Conservation (phyloP, 2,888 invertebrate species). For the Teleiodes luculella region DNA sequence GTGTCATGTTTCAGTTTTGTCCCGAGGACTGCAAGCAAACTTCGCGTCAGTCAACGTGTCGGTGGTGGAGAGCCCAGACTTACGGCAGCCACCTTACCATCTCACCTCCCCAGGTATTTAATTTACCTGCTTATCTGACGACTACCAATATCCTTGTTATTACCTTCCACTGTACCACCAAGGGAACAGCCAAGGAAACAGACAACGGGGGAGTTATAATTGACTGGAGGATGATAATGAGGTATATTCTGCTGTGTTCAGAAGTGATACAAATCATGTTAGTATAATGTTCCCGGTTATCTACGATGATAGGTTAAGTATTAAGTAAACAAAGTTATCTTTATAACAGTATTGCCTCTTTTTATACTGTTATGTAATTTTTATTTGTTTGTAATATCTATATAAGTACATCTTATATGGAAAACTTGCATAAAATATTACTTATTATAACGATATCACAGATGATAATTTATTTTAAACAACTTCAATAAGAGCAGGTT, state of each 20-base stretch:
- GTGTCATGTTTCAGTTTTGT: constrained; percentile 80
- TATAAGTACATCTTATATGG: too few relatives aligned
- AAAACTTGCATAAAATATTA: too few relatives aligned
- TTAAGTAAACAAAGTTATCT: constrained; percentile 3
- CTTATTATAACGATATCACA: too few relatives aligned
- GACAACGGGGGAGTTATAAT: too few relatives aligned
- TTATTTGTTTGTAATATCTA: background rate
- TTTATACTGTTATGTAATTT: background rate
- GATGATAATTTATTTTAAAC: too few relatives aligned
- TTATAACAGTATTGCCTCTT: background rate
- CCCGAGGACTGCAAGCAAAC: constrained; percentile 81
- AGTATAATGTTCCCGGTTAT: background rate
- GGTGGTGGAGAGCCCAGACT: constrained; percentile 91
- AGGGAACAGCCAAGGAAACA: too few relatives aligned
- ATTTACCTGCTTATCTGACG: too few relatives aligned
- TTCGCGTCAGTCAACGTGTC: constrained; percentile 85
- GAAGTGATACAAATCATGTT: background rate
- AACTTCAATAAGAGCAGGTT: too few relatives aligned
- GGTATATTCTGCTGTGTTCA: too few relatives aligned
- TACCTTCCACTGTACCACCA: too few relatives aligned
- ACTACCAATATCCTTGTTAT: too few relatives aligned
- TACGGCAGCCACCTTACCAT: constrained; percentile 87
- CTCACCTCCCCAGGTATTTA: constrained; percentile 87
- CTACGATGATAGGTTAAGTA: background rate
- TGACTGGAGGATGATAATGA: too few relatives aligned